phyloP scores from a whole-genome alignment of 2,797 vertebrate species.

The Craterocephalus amniculus region DNA sequence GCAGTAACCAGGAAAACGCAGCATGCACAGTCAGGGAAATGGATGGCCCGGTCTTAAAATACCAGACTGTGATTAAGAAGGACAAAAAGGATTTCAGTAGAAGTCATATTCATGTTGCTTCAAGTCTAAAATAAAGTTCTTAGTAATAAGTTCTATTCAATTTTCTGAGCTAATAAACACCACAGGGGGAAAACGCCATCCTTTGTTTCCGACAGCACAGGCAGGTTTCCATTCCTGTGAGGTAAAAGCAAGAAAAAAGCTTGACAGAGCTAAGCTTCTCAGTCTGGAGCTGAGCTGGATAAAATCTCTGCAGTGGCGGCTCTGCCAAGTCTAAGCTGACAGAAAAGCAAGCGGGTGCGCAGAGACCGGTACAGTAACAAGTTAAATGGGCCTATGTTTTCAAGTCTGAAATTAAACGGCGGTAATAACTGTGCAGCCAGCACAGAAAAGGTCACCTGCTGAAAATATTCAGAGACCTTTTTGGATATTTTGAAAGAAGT shows the following conservation, averaged over 20 bases:
- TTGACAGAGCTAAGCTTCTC: conserved; percentile 32
- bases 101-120: background rate
- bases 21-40: conserved; percentile 4
- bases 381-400: conserved; percentile 72
- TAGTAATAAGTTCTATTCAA: background rate
- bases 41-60: background rate
- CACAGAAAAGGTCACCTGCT: conserved; percentile 72
- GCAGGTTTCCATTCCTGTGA: conserved; percentile 24
- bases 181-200: background rate
- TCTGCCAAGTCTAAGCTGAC: conserved; percentile 47
- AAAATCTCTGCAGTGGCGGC: conserved; percentile 35
- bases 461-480: conserved; percentile 79
- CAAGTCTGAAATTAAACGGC: conserved; percentile 48
- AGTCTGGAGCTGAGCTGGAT: conserved; percentile 44
- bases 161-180: background rate
- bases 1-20: conserved; percentile 12
- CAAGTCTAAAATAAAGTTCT: background rate
- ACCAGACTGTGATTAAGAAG: background rate
- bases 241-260: conserved; percentile 20
- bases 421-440: conserved; percentile 38
- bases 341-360: conserved; percentile 56
- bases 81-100: background rate
- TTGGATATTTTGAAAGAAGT: conserved; percentile 51
- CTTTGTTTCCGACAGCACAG: background rate
- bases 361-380: conserved; percentile 26